Evolutionary conservation across 2,797 vertebrate species (phyloP).

Genomic region (Phyllotis vaccarum): DNA sequence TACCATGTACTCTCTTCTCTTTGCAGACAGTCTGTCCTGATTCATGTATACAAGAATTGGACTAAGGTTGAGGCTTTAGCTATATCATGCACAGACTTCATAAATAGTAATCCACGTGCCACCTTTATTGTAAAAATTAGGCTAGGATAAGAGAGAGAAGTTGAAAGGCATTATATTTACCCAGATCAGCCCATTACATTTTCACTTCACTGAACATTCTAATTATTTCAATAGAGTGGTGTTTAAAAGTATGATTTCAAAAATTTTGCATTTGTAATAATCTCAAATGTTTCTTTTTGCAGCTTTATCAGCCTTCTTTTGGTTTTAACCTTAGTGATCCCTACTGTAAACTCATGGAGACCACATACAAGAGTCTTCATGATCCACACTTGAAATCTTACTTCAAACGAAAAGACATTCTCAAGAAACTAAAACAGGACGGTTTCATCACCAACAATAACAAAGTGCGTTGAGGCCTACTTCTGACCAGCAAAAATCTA

Average conservation of each 20-base stretch:
- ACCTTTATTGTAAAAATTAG: background rate
- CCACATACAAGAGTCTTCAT: constrained; percentile 74
- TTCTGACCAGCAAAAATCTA: constrained; percentile 53
- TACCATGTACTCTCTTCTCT: background rate
- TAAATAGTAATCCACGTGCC: background rate
- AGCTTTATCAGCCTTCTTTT: constrained; percentile 75
- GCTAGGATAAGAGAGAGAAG: background rate
- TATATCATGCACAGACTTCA: background rate
- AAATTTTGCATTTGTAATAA: constrained; percentile 26
- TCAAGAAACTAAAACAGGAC: constrained; percentile 62
- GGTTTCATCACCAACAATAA: constrained; percentile 72
- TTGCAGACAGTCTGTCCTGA: background rate
- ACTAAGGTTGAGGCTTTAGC: background rate
- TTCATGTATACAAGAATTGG: constrained; percentile 14
- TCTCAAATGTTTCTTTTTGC: constrained; percentile 64
- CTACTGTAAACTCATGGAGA: constrained; percentile 70
- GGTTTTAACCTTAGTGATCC: constrained; percentile 79
- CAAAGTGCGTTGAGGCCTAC: constrained; percentile 67
- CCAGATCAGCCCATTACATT: background rate
- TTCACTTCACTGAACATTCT: constrained; percentile 7
- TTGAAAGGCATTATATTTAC: background rate
- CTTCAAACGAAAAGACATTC: constrained; percentile 73
- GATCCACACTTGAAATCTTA: constrained; percentile 77
- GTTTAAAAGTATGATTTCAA: constrained; percentile 34
- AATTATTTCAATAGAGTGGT: constrained; percentile 39